Percentiles rank a stretch among this genome's conserved stretches.
phyloP scores from a whole-genome alignment of 2,113 vertebrate species.

The Casuarius casuarius region DNA sequence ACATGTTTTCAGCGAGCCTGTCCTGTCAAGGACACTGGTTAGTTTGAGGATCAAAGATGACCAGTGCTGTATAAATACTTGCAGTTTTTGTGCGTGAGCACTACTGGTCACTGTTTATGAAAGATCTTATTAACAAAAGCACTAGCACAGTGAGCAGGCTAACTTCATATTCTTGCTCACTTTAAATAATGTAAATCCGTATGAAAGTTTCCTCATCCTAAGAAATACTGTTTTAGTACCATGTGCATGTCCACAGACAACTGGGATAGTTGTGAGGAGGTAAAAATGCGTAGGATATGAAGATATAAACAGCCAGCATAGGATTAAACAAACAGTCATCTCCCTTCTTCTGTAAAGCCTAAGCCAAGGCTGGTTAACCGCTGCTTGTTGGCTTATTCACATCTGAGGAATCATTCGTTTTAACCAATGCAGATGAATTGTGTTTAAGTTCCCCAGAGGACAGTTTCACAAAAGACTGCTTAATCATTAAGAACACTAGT shows the following conservation, averaged over 20 bases:
- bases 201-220: background rate
- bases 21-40: background rate
- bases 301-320: constrained; percentile 41
- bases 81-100: background rate
- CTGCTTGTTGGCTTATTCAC: constrained; percentile 10
- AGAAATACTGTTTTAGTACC: background rate
- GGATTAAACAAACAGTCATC: constrained; percentile 52
- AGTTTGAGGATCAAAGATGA: background rate
- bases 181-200: background rate
- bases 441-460: background rate
- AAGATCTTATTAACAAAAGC: background rate
- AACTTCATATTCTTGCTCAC: background rate
- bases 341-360: constrained; percentile 27
- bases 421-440: background rate
- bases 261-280: background rate
- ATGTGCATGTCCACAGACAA: background rate
- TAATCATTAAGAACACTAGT: constrained; percentile 25
- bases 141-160: background rate
- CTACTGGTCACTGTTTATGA: background rate
- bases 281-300: constrained; percentile 5
- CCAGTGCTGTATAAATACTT: background rate
- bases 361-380: constrained; percentile 46
- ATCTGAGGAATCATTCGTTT: constrained; percentile 29
- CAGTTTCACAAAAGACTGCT: constrained; percentile 18
- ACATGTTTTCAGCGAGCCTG: background rate